Percentiles rank a stretch among this genome's conserved stretches.
Conservation (phyloP, 2,113 vertebrate genomes). For the Bambusicola thoracicus region DNA sequence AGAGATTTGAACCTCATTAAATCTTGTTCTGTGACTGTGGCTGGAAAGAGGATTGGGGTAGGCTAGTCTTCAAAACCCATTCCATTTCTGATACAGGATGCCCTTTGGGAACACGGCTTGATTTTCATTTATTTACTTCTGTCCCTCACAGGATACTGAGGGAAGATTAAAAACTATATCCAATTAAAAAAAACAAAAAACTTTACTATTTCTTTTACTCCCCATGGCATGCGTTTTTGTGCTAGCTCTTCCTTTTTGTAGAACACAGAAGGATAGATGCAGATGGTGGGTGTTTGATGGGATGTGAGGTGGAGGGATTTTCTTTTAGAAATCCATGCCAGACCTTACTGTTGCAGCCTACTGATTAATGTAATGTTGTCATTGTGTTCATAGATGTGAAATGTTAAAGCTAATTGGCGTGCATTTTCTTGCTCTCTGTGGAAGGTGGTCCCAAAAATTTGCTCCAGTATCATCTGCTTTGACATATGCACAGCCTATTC, state of each 20-base stretch:
- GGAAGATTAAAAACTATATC: not conserved
- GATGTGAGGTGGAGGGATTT: not conserved
- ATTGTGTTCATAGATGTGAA: rapidly evolving
- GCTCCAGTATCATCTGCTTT: not conserved
- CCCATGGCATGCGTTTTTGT: not conserved
- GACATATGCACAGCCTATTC: rapidly evolving
- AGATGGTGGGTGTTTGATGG: not conserved
- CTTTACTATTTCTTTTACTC: not conserved
- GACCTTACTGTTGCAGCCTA: not conserved
- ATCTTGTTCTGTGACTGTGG: not conserved
- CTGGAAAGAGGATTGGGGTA: not conserved
- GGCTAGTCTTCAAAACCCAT: not conserved
- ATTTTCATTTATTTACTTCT: not conserved
- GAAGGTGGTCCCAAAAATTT: not conserved
- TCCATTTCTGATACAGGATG: not conserved
- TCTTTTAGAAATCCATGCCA: not conserved
- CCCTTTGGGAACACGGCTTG: not conserved
- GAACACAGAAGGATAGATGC: not conserved
- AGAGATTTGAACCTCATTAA: not conserved
- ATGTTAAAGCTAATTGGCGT: not conserved
- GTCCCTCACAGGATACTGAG: not conserved
- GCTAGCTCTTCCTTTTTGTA: not conserved
- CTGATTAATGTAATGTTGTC: not conserved
- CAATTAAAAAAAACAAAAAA: not conserved
- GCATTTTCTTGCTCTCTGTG: rapidly evolving